Evolutionary conservation across 1,140 invertebrate species (phyloP).

Genomic region (Mesaphorura yosii): DNA sequence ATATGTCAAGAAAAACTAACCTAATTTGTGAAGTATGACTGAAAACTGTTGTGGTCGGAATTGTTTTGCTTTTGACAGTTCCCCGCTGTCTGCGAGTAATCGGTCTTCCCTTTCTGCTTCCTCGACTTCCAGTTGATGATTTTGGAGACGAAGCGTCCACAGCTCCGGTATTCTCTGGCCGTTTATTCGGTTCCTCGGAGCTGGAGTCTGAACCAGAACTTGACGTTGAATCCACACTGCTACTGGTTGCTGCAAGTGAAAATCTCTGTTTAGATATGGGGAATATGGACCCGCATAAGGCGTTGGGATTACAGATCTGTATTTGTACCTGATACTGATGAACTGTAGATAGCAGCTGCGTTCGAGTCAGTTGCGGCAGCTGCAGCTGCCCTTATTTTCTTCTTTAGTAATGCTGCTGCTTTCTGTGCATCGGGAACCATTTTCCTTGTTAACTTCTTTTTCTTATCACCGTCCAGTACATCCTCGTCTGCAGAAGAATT

Average conservation of each 20-base stretch:
- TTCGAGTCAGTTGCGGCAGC: not conserved
- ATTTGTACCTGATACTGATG: slow-evolving; percentile 13
- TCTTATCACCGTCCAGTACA: not conserved
- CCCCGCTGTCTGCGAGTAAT: slow-evolving; percentile 11
- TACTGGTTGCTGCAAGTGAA: not conserved
- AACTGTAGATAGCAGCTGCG: slow-evolving; percentile 4
- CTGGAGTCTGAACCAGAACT: slow-evolving; percentile 14
- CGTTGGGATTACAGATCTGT: not conserved
- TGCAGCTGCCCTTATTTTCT: not conserved
- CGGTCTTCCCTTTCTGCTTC: slow-evolving; percentile 2
- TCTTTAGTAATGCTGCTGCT: not conserved
- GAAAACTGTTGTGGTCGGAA: slow-evolving; percentile 24
- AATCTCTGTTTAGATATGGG: not conserved
- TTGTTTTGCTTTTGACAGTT: slow-evolving; percentile 23
- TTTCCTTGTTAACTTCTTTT: slow-evolving; percentile 5
- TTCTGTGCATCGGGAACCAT: not conserved
- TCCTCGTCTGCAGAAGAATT: slow-evolving; percentile 24
- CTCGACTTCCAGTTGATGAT: not conserved
- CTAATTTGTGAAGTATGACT: slow-evolving; percentile 10
- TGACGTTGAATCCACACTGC: not conserved
- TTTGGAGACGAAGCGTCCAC: not conserved
- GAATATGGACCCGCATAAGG: not conserved
- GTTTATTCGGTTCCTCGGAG: slow-evolving; percentile 14
- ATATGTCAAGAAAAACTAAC: not conserved
- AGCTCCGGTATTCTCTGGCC: slow-evolving; percentile 13